phyloP scores from a whole-genome alignment of 1,140 invertebrate species.

The Harpegnathos saltator region DNA sequence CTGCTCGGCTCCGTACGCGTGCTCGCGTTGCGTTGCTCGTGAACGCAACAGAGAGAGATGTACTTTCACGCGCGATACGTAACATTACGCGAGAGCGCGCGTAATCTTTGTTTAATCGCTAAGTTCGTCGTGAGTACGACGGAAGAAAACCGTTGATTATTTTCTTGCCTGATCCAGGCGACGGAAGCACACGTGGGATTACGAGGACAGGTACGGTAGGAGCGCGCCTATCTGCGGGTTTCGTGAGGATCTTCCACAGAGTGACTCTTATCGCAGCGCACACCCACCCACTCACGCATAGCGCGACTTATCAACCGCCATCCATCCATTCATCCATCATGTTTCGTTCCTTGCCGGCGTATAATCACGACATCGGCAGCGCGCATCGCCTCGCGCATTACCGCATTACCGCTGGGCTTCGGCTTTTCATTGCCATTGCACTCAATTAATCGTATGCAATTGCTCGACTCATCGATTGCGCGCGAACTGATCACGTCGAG shows the following conservation, averaged over 20 bases:
- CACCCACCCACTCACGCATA: constrained; percentile 38
- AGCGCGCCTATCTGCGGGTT: constrained; percentile 43
- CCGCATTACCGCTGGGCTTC: constrained; percentile 19
- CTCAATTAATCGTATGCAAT: constrained; percentile 49
- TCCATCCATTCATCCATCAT: constrained; percentile 59
- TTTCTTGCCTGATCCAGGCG: constrained; percentile 84
- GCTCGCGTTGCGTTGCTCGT: too few species aligned
- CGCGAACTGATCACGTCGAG: constrained; percentile 39
- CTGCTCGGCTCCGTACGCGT: too few species aligned
- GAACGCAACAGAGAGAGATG: too few species aligned
- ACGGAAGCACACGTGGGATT: constrained; percentile 88
- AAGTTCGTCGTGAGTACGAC: constrained; percentile 12
- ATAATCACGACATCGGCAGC: constrained; percentile 40
- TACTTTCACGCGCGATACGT: too few species aligned
- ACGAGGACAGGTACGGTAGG: constrained; percentile 87
- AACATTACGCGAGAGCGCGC: not conserved
- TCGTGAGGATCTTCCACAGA: constrained; percentile 65
- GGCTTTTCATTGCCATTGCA: constrained; percentile 44
- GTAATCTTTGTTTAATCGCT: not conserved
- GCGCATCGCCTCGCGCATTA: constrained; percentile 37
- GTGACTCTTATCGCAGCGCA: constrained; percentile 41
- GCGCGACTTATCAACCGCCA: constrained; percentile 29
- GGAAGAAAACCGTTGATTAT: constrained; percentile 72
- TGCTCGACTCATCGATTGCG: constrained; percentile 33
- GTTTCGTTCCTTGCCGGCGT: constrained; percentile 44